Conservation (phyloP, 2,113 vertebrate genomes). For the Bombycilla garrulus region DNA sequence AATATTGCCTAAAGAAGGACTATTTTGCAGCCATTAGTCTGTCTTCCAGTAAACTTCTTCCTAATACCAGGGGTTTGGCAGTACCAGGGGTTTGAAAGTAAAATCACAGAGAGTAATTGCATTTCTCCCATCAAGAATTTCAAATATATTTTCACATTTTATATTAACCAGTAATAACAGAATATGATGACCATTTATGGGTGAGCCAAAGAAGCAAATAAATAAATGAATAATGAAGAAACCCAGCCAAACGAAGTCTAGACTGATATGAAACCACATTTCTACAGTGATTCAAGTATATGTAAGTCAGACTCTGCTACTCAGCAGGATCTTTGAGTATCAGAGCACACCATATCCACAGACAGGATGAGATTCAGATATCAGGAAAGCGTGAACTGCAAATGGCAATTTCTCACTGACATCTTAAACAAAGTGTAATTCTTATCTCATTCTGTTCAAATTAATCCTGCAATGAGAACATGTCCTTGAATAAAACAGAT, state of each 20-base stretch:
- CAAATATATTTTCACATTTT: background rate
- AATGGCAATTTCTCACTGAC: background rate
- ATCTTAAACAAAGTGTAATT: background rate
- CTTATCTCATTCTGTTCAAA: background rate
- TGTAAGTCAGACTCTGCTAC: background rate
- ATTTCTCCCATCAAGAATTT: background rate
- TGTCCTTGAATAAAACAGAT: background rate
- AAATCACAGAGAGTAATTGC: background rate
- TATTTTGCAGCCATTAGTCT: background rate
- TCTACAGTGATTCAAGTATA: background rate
- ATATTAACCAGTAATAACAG: background rate
- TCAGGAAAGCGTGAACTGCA: background rate
- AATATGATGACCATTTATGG: background rate
- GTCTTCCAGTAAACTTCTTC: background rate
- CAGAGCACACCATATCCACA: rapidly evolving
- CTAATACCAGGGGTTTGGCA: background rate
- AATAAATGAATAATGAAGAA: background rate
- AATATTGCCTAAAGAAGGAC: background rate
- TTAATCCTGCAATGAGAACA: background rate
- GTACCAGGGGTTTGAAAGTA: background rate
- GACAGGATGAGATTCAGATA: background rate
- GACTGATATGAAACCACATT: background rate
- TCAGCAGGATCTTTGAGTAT: background rate
- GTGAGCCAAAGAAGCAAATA: background rate
- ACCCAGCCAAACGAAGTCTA: background rate